These are phyloP conservation scores for Aythya fuligula DNA, from an alignment of 2,797 vertebrate species.

Conservation along the genomic window DNA sequence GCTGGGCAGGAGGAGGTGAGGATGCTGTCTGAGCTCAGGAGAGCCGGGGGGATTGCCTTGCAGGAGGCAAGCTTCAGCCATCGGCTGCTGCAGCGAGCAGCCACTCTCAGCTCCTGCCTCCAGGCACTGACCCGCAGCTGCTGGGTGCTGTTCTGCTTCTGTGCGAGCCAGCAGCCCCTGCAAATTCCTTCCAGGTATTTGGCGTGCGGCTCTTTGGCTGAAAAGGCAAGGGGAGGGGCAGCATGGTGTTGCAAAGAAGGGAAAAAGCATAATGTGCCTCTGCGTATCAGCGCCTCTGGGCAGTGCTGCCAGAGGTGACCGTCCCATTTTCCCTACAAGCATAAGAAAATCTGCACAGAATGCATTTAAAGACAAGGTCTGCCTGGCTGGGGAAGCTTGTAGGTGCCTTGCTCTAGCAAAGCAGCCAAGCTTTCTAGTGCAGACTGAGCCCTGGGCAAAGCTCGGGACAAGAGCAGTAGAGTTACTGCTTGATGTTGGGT, in stretches of 20 bases:
- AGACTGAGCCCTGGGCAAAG: neutral
- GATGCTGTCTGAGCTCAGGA: neutral
- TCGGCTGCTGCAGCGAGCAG: neutral
- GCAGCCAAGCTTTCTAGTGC: neutral
- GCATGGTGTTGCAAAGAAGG: neutral
- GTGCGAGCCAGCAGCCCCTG: neutral
- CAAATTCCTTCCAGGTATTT: slow-evolving; percentile 3
- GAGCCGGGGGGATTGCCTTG: neutral
- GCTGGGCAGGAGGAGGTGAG: neutral
- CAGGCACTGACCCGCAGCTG: slow-evolving; percentile 1
- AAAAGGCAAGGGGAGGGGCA: neutral
- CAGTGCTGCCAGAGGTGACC: neutral
- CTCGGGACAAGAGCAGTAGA: neutral
- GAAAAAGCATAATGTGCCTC: neutral
- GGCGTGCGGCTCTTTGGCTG: neutral
- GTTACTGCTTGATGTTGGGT: neutral
- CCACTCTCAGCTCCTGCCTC: neutral
- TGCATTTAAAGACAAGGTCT: neutral
- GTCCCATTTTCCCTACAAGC: neutral
- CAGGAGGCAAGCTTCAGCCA: neutral
- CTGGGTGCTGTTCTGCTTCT: neutral
- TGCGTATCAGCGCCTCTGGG: neutral
- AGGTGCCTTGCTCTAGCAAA: neutral
- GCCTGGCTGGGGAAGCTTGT: neutral
- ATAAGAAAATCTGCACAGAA: neutral